phyloP scores from a whole-genome alignment of 2,888 invertebrate genomes.

The Ormyrus nitidulus region DNA sequence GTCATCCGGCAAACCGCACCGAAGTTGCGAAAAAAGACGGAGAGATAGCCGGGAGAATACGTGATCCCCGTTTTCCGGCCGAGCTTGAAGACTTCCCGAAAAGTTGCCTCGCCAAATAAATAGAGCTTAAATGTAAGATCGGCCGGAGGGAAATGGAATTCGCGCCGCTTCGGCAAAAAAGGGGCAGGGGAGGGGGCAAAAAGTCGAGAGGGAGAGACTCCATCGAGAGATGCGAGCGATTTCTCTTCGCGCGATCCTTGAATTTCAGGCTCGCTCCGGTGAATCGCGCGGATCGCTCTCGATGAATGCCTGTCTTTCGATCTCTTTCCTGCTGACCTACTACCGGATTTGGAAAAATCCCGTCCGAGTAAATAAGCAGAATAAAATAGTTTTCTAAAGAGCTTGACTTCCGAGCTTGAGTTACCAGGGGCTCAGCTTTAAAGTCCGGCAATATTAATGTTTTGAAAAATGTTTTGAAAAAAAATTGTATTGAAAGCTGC shows the following conservation, averaged over 20 bases:
- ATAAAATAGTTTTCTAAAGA: too few relatives aligned
- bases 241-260: conserved; percentile 28
- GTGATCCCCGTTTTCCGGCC: conserved; percentile 4
- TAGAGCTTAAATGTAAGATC: conserved; percentile 55
- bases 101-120: conserved; percentile 59
- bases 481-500: neutral
- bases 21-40: too few relatives aligned
- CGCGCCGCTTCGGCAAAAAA: too few relatives aligned
- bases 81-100: conserved; percentile 26
- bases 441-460: too few relatives aligned
- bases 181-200: neutral
- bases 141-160: neutral
- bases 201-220: neutral
- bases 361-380: too few relatives aligned
- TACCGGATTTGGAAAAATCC: conserved; percentile 7
- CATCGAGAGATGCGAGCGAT: conserved; percentile 21
- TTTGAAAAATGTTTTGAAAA: neutral
- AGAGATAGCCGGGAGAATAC: too few relatives aligned
- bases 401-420: too few relatives aligned
- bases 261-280: conserved; percentile 4
- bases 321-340: neutral
- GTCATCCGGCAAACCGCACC: too few relatives aligned
- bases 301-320: neutral
- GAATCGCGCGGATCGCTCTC: neutral
- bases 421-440: too few relatives aligned